Conservation (phyloP, 2,888 invertebrate genomes). For the Perizoma flavofasciatum region DNA sequence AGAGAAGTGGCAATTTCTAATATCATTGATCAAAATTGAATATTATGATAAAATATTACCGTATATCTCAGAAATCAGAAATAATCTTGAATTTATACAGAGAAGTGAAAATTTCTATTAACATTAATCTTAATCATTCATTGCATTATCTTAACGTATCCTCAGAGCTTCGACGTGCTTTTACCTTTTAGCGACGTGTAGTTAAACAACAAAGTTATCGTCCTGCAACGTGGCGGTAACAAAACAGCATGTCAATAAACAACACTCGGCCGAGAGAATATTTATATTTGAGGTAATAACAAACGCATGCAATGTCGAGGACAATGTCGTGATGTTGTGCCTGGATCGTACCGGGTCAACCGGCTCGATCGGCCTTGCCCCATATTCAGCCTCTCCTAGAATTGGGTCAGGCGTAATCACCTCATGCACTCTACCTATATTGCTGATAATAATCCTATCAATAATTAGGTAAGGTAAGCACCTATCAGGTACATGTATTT, state of each 20-base stretch:
- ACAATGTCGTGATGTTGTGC: conserved; percentile 40
- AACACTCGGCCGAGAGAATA: conserved; percentile 13
- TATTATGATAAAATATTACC: too few relatives aligned
- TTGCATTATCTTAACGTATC: conserved; percentile 1
- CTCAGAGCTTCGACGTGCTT: conserved; percentile 2
- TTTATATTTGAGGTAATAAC: conserved; percentile 23
- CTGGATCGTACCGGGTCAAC: conserved; percentile 50
- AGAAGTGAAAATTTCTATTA: too few relatives aligned
- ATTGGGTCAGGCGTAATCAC: conserved; percentile 53
- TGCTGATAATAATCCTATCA: conserved; percentile 46
- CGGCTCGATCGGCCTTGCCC: conserved; percentile 64
- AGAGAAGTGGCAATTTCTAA: too few relatives aligned
- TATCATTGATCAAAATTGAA: too few relatives aligned
- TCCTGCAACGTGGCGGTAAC: conserved; percentile 8
- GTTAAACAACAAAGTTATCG: conserved; percentile 9
- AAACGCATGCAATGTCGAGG: conserved; percentile 33
- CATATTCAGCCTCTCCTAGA: conserved; percentile 52
- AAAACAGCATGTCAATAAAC: conserved; percentile 14
- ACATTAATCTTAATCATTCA: neutral
- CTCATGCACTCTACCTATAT: conserved; percentile 40
- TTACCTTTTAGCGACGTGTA: conserved; percentile 7
- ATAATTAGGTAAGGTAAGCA: conserved; percentile 39
- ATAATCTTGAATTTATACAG: too few relatives aligned
- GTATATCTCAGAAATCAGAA: too few relatives aligned
- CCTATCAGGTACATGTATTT: conserved; percentile 7